phyloP scores from a whole-genome alignment of 2,888 invertebrate genomes.

The Trissonchulus latispiculum region DNA sequence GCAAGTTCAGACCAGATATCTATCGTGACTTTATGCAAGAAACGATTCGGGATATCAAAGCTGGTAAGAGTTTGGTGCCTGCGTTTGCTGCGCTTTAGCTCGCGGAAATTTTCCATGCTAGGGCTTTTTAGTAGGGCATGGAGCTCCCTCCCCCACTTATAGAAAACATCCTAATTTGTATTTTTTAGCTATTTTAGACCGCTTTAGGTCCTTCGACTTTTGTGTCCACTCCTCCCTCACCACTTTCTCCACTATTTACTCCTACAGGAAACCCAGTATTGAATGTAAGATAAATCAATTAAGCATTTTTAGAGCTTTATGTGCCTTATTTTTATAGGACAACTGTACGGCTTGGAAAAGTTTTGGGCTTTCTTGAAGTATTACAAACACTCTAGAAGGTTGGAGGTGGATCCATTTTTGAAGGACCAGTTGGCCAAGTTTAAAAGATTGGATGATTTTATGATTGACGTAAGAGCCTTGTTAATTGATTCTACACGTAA shows the following conservation, averaged over 20 bases:
- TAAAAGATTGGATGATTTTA: slow-evolving; percentile 40
- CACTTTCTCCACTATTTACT: too few species aligned
- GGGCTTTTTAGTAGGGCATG: too few species aligned
- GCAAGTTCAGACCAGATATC: slow-evolving; percentile 83
- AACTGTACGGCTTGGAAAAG: slow-evolving; percentile 94
- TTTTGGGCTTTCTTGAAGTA: slow-evolving; percentile 99
- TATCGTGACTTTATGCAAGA: slow-evolving; percentile 83
- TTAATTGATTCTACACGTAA: background rate
- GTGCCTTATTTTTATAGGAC: slow-evolving; percentile 61
- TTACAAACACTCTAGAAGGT: slow-evolving; percentile 58
- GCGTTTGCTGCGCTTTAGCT: background rate
- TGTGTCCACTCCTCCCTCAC: too few species aligned
- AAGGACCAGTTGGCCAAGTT: slow-evolving; percentile 47
- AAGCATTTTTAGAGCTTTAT: too few species aligned
- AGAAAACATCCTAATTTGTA: too few species aligned
- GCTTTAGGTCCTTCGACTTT: too few species aligned
- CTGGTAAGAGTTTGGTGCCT: slow-evolving; percentile 19
- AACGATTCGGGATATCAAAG: slow-evolving; percentile 33
- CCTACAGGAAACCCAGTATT: too few species aligned
- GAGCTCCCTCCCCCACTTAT: too few species aligned
- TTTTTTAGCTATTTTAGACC: too few species aligned
- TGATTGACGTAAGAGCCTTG: background rate
- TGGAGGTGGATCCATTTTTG: slow-evolving; percentile 46
- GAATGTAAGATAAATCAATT: too few species aligned
- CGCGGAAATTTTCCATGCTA: slow-evolving; percentile 8